Evolutionary conservation across 2,888 invertebrate genomes (phyloP), one percentile per base, ranked within the genome.

Genomic region (Actias luna): DNA sequence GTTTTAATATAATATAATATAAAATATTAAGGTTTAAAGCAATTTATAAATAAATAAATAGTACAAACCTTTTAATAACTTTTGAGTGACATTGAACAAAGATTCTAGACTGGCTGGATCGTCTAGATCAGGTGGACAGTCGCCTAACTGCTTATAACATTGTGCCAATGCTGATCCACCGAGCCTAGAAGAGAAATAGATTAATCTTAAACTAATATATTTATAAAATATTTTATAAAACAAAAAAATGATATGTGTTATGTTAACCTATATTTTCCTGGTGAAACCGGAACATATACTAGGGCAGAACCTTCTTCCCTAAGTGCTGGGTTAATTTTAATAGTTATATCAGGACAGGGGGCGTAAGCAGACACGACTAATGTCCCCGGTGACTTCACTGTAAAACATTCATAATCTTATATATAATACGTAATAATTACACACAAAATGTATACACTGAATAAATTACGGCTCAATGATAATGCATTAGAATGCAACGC

Each of bases 361-460:
- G 98, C 99, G 85, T 99, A 99, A 0, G 97, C 96, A 0, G 99
- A 99, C n/a, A 99, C 95, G 0, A 99, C 99, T 61, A 99, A 90
- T 0, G 98, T 97, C 25, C 98, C 98, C 36, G 97, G 96, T 0
- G 96, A 95, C 79, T 95, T 96, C 0, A 97, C 94, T 69, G 74
- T 63, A 77, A 78, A 16, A 64, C 60, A 52, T 60, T 55, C 27
- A 18, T n/a, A 33, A 33, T 7, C 8, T 33, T 7, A 33, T 7
- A 33, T 7, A 33, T 16, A 10, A 16, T 10, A 39, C 0, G 25
- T 29, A 58, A 58, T 5, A 5, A 25, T 25, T 2, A 36, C 2
- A 36, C 1, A 58, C 4, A 58, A n/a, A 36, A 16, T 3, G 12
- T 14, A 22, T 36, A 35, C 5, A 10, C 10, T 16, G 2, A 8